Percentiles rank a stretch among this genome's conserved stretches.
Evolutionary conservation across 2,113 vertebrate species (phyloP).

Genomic region (Ondatra zibethicus): DNA sequence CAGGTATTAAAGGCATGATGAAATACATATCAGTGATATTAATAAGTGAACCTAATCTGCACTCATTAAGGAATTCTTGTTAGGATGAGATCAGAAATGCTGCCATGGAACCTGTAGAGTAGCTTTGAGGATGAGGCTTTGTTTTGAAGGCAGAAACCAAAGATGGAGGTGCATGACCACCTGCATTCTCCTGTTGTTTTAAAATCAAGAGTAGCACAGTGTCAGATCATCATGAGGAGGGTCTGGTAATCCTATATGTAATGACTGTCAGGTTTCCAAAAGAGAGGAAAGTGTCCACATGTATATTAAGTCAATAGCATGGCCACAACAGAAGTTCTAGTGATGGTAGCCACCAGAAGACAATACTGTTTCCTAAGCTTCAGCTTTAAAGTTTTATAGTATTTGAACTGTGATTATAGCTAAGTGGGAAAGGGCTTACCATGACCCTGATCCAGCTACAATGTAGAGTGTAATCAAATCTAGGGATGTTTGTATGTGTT

Average conservation of each 20-base stretch:
- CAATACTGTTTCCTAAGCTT: not conserved
- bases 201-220: not conserved
- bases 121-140: not conserved
- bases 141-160: conserved; percentile 37
- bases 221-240: not conserved
- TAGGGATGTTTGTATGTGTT: not conserved
- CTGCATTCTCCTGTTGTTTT: not conserved
- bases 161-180: not conserved
- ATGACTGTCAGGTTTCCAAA: not conserved
- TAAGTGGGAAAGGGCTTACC: not conserved
- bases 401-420: not conserved
- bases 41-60: conserved; percentile 52
- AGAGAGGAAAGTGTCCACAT: not conserved
- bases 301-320: not conserved
- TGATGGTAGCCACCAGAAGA: not conserved
- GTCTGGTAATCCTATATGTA: not conserved
- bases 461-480: not conserved
- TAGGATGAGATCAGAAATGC: conserved; percentile 51
- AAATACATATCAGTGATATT: conserved; percentile 62
- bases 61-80: conserved; percentile 61
- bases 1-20: conserved; percentile 64
- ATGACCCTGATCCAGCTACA: not conserved
- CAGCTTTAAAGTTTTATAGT: not conserved
- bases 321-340: not conserved
- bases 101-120: not conserved